Evolutionary conservation across 1,140 invertebrate genomes (phyloP), one percentile per base, ranked within the genome.

Genomic region (Trialeurodes vaporariorum): DNA sequence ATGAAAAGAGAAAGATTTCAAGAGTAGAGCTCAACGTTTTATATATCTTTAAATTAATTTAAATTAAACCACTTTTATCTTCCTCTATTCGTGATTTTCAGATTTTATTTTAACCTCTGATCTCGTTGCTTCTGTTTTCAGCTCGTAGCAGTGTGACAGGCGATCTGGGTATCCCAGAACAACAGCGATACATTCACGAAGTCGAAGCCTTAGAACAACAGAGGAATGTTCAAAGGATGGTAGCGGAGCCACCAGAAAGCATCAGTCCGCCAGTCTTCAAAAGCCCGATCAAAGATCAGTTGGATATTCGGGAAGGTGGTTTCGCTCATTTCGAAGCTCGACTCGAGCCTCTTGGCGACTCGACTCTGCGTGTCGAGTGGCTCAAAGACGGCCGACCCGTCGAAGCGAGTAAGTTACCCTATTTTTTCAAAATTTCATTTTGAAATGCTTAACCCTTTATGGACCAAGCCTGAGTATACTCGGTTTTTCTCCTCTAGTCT

Each of bases 321-420:
- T 94, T 94, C 75, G 93, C 93, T 66, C 94, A 97, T 79, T 98
- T 98, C 77, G 96, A 98, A 81, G 94, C 94, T 72, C 86, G 93
- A 65, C 83, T 98, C 49, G 91, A 96, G 77, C 96, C 96, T 70
- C 82, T 96, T 65, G 93, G 93, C 27, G 96, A 98, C 78, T 86
- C 93, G 1, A 90, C 88, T 59, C 85, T 98, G 74, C 87, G 83
- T 75, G 92, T 98, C 12, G 94, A 97, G 81, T 98, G 96, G 96
- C 85, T 94, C 61, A 96, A 96, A 76, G 92, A 98, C 80, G 94
- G 92, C 67, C 86, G 86, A 71, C 87, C 90, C 26, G 85, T 96
- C 68, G 91, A 94, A 85, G 92, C 92, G 40, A 94, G 92, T 86
- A 72, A 77, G 79, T 78, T 40, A 58, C 49, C 25, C 25, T 64